Percentiles rank a stretch among this genome's conserved stretches.
Evolutionary conservation across 2,888 invertebrate species (phyloP).

Genomic region (Anagyrus pseudococci): DNA sequence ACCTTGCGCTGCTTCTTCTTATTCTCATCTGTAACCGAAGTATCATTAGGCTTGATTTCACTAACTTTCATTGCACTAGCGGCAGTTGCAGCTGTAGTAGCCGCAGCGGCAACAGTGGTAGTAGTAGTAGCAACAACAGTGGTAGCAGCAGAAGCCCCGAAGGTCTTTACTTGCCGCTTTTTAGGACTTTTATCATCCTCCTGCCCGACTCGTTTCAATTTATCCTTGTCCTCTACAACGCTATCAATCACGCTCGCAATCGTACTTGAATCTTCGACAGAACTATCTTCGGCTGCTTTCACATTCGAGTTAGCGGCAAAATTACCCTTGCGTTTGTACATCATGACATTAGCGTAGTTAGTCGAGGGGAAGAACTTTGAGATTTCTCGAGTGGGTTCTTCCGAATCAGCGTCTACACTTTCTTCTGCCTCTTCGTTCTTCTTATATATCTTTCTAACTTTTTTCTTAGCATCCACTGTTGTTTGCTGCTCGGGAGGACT

Average conservation of each 20-base stretch:
- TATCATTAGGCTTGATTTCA: conserved; percentile 11
- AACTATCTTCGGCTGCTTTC: conserved; percentile 5
- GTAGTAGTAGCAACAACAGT: background rate
- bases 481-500: conserved; percentile 12
- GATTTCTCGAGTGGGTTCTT: conserved; percentile 15
- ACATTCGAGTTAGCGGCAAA: background rate
- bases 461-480: conserved; percentile 46
- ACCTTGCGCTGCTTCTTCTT: conserved; percentile 51
- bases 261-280: background rate
- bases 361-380: conserved; percentile 15
- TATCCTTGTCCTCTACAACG: conserved; percentile 52
- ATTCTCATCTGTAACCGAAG: conserved; percentile 27
- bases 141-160: background rate
- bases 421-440: conserved; percentile 29
- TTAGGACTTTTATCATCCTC: conserved; percentile 55
- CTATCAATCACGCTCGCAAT: background rate
- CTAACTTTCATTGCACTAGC: background rate
- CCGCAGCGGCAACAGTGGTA: background rate
- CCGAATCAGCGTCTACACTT: conserved; percentile 35
- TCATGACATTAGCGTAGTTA: conserved; percentile 17
- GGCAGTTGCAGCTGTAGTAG: background rate
- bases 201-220: conserved; percentile 51
- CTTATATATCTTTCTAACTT: conserved; percentile 48
- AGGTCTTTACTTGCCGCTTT: conserved; percentile 50
- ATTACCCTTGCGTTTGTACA: conserved; percentile 19